A percentile compares a stretch with the other conserved stretches of the same genome.
Conservation (phyloP, 2,888 invertebrate genomes). For the Siphlonurus alternatus region DNA sequence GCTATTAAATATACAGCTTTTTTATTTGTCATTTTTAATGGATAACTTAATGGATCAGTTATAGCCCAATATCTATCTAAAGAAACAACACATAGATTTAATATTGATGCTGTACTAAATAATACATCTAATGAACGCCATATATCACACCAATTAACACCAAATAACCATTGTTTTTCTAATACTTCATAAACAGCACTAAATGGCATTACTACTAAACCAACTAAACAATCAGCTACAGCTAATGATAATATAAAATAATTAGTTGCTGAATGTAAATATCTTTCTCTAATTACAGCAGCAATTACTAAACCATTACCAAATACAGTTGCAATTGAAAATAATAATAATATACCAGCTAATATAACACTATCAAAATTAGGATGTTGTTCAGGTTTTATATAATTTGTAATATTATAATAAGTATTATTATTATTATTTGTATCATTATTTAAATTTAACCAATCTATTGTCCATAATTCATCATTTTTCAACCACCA, state of each 20-base stretch:
- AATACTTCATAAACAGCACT: conserved; percentile 72
- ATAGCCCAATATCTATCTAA: conserved; percentile 97
- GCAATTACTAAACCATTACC: conserved; percentile 90
- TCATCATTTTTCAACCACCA: no score
- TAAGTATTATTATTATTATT: no score
- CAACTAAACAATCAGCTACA: conserved; percentile 90
- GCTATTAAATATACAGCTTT: conserved; percentile 78
- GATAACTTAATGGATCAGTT: conserved; percentile 95
- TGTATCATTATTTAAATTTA: no score
- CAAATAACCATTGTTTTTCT: conserved; percentile 86
- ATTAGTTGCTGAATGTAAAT: conserved; percentile 92
- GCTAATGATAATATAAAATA: conserved; percentile 95
- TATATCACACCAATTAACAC: conserved; percentile 90
- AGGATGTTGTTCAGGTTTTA: no score
- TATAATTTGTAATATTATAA: no score
- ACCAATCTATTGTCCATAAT: no score
- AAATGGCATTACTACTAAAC: conserved; percentile 95
- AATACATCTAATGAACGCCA: conserved; percentile 96
- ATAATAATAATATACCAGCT: conserved; percentile 65
- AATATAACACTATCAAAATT: conserved; percentile 22
- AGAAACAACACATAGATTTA: conserved; percentile 93
- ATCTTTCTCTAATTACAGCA: conserved; percentile 82
- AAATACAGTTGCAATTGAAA: conserved; percentile 84
- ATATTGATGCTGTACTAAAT: conserved; percentile 92
- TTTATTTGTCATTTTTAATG: conserved; percentile 80